Conservation (phyloP, 2,797 vertebrate species). For the Aeoliscus strigatus region DNA sequence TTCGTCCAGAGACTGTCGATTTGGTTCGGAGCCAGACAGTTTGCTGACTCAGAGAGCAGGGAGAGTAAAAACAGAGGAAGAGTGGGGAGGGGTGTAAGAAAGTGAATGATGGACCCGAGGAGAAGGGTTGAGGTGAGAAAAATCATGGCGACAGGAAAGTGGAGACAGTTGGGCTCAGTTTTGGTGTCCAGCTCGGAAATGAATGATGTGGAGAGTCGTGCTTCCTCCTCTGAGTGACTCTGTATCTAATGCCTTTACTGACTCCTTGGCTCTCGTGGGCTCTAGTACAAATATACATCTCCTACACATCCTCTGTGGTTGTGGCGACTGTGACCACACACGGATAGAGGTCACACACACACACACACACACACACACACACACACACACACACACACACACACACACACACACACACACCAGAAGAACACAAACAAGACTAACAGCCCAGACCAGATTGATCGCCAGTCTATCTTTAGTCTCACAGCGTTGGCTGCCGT, state of each 20-base stretch:
- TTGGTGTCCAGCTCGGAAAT: too few relatives aligned
- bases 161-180: constrained; percentile 20
- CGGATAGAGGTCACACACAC: constrained; percentile 37
- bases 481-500: too few relatives aligned
- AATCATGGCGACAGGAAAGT: constrained; percentile 32
- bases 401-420: constrained; percentile 5
- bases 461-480: too few relatives aligned
- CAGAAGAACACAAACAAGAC: constrained; percentile 1
- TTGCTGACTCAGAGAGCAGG: constrained; percentile 67
- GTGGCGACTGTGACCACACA: constrained; percentile 49
- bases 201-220: too few relatives aligned
- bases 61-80: constrained; percentile 25
- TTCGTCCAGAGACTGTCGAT: constrained; percentile 46
- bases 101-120: constrained; percentile 31
- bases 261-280: constrained; percentile 45
- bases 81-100: constrained; percentile 24
- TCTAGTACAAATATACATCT: constrained; percentile 54
- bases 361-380: constrained; percentile 42
- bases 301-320: constrained; percentile 32
- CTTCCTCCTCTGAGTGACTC: not conserved
- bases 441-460: too few relatives aligned
- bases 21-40: constrained; percentile 59
- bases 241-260: constrained; percentile 7
- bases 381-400: constrained; percentile 7
- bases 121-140: constrained; percentile 39